Base-by-base conservation (phyloP, 23 tunicate species). In the Oikopleura dioica region DNA sequence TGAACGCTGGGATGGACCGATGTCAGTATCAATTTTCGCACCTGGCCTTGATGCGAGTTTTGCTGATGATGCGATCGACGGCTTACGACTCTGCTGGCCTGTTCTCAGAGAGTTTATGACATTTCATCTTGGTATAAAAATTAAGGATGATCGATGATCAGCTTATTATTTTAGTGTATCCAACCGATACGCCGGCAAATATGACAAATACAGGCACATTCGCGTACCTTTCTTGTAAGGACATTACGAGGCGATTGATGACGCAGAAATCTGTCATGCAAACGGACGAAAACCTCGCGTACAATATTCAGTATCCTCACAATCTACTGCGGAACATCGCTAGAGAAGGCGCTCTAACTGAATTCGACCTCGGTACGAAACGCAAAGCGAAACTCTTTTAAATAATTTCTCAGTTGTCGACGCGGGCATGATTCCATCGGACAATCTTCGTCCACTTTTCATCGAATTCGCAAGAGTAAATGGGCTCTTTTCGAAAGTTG, bases 61-160 rank as follows among this genome's bases (percentile, higher is more conserved):
- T 78, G 76, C 81, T 33, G 99, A 94, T 59, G 99, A 86, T 81
- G 99, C 95, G 28, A 86, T 94, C 2, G 95, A 86, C 78, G 88
- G 95, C 5, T 51, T 94, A 31, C 80, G 99, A 31, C 50, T 94
- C 38, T 94, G 99, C 80, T 91, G 97, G 97, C 59, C 82, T 0
- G 51, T 23, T 0, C 37, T 91, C 34, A 79, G 97, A 23, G 80
- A 55, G 36, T 68, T 28, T 36, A 77, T 76, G 26, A 51, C 81
- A 4, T 91, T 91, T 50, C 97, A 91, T 38, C 51, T 91, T 1
- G 82, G 85, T 44, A 44, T n/a, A n/a, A n/a, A n/a, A n/a, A n/a
- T n/a, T n/a, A n/a, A n/a, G n/a, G n/a, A n/a, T n/a, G n/a, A n/a
- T n/a, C n/a, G n/a, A n/a, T n/a, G n/a, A n/a, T n/a, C n/a, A n/a